These are phyloP conservation scores for Argyra leucocephala DNA, from an alignment of 2,888 invertebrate species.

Conservation along the genomic window DNA sequence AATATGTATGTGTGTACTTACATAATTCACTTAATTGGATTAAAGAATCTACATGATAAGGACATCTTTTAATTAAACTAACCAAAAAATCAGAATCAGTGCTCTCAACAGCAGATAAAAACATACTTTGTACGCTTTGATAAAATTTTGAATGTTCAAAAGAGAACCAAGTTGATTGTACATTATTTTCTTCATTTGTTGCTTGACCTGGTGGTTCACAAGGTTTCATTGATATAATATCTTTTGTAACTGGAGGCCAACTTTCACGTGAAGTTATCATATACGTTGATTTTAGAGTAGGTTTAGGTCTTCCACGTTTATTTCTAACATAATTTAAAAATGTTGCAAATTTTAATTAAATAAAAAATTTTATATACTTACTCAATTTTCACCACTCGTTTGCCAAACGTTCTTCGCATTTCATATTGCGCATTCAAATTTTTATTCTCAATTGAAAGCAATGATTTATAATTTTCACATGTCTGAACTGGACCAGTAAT, in stretches of 20 bases:
- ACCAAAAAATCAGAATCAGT: conserved; percentile 69
- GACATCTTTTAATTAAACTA: conserved; percentile 61
- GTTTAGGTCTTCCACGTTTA: conserved; percentile 49
- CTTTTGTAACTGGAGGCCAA: conserved; percentile 62
- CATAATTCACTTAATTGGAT: conserved; percentile 74
- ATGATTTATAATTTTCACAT: conserved; percentile 55
- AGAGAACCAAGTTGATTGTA: conserved; percentile 53
- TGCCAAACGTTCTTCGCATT: conserved; percentile 70
- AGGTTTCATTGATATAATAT: conserved; percentile 62
- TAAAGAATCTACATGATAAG: conserved; percentile 71
- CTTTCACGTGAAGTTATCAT: conserved; percentile 60
- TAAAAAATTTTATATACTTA: conserved; percentile 27
- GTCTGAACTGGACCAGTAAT: conserved; percentile 29
- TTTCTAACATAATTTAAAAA: conserved; percentile 43
- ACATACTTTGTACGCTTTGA: conserved; percentile 59
- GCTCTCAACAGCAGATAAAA: conserved; percentile 68
- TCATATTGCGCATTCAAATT: conserved; percentile 72
- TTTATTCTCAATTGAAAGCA: conserved; percentile 57
- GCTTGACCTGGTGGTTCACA: conserved; percentile 37
- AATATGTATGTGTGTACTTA: conserved; percentile 35
- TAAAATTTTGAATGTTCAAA: conserved; percentile 68
- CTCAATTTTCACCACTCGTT: conserved; percentile 63
- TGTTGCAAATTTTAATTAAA: conserved; percentile 22
- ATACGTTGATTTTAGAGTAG: conserved; percentile 55
- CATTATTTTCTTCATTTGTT: conserved; percentile 24